Percentiles rank a stretch among this genome's conserved stretches.
Conservation (phyloP, 1,140 invertebrate species). For the Diachasma alloeum region DNA sequence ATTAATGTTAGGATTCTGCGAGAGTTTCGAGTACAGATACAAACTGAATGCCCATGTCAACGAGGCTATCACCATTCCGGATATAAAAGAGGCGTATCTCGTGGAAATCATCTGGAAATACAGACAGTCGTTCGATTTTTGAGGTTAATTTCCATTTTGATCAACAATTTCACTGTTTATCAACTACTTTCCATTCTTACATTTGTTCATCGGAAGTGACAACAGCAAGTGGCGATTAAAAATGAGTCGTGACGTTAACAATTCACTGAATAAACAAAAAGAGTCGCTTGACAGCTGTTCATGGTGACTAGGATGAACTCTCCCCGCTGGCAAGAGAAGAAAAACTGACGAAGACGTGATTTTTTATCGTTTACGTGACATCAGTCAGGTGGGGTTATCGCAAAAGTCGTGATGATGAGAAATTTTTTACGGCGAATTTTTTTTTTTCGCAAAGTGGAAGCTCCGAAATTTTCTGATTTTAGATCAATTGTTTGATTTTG, state of each 20-base stretch:
- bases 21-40: constrained; percentile 68
- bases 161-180: background rate
- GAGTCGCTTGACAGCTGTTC: background rate
- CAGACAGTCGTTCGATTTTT: background rate
- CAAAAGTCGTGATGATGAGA: too few species aligned
- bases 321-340: background rate
- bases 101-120: constrained; percentile 50
- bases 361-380: background rate
- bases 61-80: constrained; percentile 72
- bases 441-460: too few species aligned
- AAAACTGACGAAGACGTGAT: background rate
- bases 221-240: background rate
- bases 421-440: too few species aligned
- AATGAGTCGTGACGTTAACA: background rate
- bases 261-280: background rate
- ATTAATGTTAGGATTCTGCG: constrained; percentile 49
- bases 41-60: constrained; percentile 73
- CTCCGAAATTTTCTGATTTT: too few species aligned
- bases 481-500: too few species aligned
- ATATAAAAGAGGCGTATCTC: constrained; percentile 68
- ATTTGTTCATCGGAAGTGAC: background rate
- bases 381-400: background rate
- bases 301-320: background rate
- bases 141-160: background rate
- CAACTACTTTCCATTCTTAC: background rate